These are phyloP conservation scores for Platanista minor DNA, from an alignment of 2,113 vertebrate species.

Conservation along the genomic window DNA sequence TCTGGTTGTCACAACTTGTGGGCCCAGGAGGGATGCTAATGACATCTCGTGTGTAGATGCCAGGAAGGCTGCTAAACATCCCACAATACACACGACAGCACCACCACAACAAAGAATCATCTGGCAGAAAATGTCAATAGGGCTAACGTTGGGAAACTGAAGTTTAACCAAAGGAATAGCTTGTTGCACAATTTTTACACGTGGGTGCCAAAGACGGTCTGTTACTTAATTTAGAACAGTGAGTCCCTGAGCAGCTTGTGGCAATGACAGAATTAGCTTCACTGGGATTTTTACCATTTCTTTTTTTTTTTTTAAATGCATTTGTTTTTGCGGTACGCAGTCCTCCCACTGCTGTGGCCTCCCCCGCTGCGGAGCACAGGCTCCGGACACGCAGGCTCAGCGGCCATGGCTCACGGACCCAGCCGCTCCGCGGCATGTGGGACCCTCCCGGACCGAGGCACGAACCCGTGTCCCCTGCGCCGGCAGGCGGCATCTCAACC, in stretches of 20 bases:
- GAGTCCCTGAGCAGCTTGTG: not conserved
- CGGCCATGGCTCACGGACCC: too few relatives aligned
- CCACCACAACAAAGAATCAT: not conserved
- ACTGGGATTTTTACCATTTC: conserved; percentile 5
- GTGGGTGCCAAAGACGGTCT: not conserved
- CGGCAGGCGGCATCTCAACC: too few relatives aligned
- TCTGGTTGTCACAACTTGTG: not conserved
- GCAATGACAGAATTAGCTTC: not conserved
- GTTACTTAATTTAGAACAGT: not conserved
- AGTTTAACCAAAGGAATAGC: not conserved
- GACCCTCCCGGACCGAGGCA: too few relatives aligned
- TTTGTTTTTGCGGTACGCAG: too few relatives aligned
- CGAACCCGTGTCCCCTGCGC: too few relatives aligned
- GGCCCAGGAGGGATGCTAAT: not conserved
- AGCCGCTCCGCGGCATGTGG: too few relatives aligned
- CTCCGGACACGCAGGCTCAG: too few relatives aligned
- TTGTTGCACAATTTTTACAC: not conserved
- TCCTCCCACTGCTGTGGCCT: too few relatives aligned
- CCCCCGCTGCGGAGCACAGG: too few relatives aligned
- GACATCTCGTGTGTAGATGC: not conserved
- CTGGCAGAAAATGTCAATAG: not conserved
- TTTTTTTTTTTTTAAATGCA: too few relatives aligned
- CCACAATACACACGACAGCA: too few relatives aligned
- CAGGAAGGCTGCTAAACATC: not conserved
- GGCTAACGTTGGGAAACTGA: not conserved